These are phyloP conservation scores for Agriopis leucophaearia DNA, from an alignment of 2,888 invertebrate genomes.

Conservation along the genomic window DNA sequence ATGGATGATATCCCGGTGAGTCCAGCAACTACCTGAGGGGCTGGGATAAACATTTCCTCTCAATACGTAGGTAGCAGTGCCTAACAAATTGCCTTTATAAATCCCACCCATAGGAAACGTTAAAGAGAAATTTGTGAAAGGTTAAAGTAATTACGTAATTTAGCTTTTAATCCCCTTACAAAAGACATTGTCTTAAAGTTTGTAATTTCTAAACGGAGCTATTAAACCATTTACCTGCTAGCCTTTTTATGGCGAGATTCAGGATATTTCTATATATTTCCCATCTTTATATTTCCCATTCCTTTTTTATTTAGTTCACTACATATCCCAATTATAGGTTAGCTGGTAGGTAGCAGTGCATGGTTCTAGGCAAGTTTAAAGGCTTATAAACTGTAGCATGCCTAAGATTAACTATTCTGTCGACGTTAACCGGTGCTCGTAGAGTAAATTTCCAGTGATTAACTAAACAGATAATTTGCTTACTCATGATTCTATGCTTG, in stretches of 20 bases:
- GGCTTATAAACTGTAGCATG: no score
- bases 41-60: constrained; percentile 40
- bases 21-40: constrained; percentile 36
- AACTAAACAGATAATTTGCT: no score
- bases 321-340: background rate
- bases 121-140: constrained; percentile 53
- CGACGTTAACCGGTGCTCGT: no score
- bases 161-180: constrained; percentile 58
- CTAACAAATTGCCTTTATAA: constrained; percentile 49
- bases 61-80: constrained; percentile 48
- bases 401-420: no score
- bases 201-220: constrained; percentile 56
- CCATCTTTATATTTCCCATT: no score
- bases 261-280: constrained; percentile 7
- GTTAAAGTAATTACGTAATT: constrained; percentile 60
- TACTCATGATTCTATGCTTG: no score
- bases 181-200: constrained; percentile 59
- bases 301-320: background rate
- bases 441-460: no score
- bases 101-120: constrained; percentile 51
- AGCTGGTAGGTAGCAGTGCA: no score
- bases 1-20: constrained; percentile 29
- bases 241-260: constrained; percentile 42
- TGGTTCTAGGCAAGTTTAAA: no score
- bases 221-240: constrained; percentile 47